Base-by-base conservation (phyloP, 1,140 invertebrate species). In the Teleopsis dalmanni region DNA sequence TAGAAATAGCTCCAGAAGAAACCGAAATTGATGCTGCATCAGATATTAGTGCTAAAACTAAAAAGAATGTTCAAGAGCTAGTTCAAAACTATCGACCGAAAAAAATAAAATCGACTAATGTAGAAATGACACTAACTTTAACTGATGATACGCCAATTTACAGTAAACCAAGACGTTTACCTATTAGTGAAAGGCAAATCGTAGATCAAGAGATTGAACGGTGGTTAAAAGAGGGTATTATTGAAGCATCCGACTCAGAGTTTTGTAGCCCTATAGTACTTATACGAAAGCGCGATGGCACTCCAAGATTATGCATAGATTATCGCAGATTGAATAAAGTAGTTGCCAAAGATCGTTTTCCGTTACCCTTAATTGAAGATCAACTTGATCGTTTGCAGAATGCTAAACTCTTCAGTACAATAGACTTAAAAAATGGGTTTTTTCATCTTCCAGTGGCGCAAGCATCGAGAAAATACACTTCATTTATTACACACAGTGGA, bases 261-360 rank as follows among this genome's bases (percentile, higher is more conserved):
- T 78, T 72, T 63, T 56, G 65, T 10, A 68, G 66, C 43, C 73
- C 73, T 0, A 52, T 76, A 0, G 66, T 76, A 0, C 46, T 77
- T 10, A 71, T 73, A 7, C 56, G 45, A 21, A 80, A 79, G 49
- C 75, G 76, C 57, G 73, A 76, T 55, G 65, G 66, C 7, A 53
- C 56, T 1, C 44, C 56, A 11, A 38, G 77, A 33, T 62, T 78
- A 10, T 80, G 76, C 59, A 53, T 78, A 1, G 76, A 81, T 54
- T 79, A 71, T 53, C 53, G 76, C 8, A 38, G 48, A 21, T 45
- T 78, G 7, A 79, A 79, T 55, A 65, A 60, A 46, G 52, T 51
- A 25, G 55, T 62, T 19, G 25, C 57, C 22, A 56, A 60, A 57
- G 56, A 69, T 46, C 48, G 53, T 25, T 72, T 54, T 52, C 65